These are phyloP conservation scores for Heterodera schachtii DNA, from an alignment of 1,140 invertebrate genomes.

Conservation along the genomic window DNA sequence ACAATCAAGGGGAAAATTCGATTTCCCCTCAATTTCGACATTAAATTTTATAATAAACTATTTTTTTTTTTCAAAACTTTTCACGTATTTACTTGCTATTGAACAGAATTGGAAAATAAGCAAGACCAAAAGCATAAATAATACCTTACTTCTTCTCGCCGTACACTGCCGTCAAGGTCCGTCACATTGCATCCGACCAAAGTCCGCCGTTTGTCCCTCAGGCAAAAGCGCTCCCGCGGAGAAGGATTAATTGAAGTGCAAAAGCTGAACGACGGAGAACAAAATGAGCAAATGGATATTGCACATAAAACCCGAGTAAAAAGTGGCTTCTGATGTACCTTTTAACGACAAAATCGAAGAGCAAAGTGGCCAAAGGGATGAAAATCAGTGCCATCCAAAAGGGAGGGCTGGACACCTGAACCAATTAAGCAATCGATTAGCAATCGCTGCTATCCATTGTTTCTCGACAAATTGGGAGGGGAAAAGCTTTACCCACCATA, in stretches of 20 bases:
- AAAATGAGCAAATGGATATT: background rate
- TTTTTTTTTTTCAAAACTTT: no score
- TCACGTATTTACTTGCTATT: no score
- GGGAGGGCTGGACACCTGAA: constrained; percentile 73
- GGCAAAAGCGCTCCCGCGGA: constrained; percentile 52
- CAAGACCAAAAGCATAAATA: background rate
- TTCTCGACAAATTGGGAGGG: no score
- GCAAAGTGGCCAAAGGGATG: constrained; percentile 82
- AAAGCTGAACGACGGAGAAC: constrained; percentile 40
- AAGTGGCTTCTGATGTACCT: constrained; percentile 73
- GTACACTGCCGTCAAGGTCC: background rate
- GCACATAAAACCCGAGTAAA: background rate
- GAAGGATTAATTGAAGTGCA: constrained; percentile 59
- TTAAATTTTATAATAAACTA: no score
- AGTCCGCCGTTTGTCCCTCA: constrained; percentile 47
- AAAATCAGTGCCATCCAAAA: constrained; percentile 92
- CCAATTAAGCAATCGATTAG: background rate
- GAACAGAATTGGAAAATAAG: no score
- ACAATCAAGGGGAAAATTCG: no score
- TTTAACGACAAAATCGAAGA: constrained; percentile 85
- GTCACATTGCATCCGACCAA: constrained; percentile 5
- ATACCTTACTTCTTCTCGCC: constrained; percentile 11
- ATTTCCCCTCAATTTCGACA: no score
- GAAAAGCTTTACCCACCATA: constrained; percentile 71
- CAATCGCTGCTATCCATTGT: background rate